A percentile compares a stretch with the other conserved stretches of the same genome.
Evolutionary conservation across 2,113 vertebrate species (phyloP).

Genomic region (western clawed frog (Xenopus tropicalis)): DNA sequence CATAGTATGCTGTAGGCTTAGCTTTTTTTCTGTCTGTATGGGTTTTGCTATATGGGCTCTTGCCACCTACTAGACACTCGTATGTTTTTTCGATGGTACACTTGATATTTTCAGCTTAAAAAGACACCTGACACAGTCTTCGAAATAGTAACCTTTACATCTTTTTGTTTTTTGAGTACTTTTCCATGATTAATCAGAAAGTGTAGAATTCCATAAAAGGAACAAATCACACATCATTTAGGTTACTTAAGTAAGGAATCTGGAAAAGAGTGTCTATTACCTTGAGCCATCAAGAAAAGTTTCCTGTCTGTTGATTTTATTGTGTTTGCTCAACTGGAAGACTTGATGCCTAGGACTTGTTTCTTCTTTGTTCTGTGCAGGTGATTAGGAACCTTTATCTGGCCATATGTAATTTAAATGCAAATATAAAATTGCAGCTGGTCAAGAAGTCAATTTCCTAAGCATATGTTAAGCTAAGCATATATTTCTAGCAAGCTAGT

Average conservation of each 20-base stretch:
- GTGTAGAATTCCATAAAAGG: neutral
- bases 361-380: neutral
- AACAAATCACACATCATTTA: neutral
- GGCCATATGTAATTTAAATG: neutral
- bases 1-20: too few relatives aligned
- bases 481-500: neutral
- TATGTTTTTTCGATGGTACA: too few relatives aligned
- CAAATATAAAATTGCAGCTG: neutral
- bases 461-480: too few relatives aligned
- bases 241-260: neutral
- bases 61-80: too few relatives aligned
- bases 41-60: too few relatives aligned
- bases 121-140: too few relatives aligned
- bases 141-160: too few relatives aligned
- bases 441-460: neutral
- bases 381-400: neutral
- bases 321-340: neutral
- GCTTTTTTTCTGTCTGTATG: too few relatives aligned
- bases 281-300: neutral
- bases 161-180: neutral
- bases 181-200: neutral
- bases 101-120: too few relatives aligned
- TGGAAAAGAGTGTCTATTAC: neutral
- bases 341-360: neutral
- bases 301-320: neutral